Percentiles rank a stretch among this genome's conserved stretches.
Evolutionary conservation across 2,113 vertebrate genomes (phyloP).

Genomic region (Cavia aperea): DNA sequence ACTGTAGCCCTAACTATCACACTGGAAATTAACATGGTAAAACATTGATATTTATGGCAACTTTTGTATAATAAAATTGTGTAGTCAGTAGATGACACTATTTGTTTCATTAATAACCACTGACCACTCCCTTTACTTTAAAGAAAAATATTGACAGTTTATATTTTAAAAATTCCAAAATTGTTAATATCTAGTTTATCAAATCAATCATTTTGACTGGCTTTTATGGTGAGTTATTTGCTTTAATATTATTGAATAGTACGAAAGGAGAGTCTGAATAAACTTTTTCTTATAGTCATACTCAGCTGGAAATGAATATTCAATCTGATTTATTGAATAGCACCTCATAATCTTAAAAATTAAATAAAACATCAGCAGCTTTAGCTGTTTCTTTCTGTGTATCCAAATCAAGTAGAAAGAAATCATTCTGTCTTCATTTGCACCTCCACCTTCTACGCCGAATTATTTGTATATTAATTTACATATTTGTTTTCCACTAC

Average conservation of each 20-base stretch:
- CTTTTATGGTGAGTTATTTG: background rate
- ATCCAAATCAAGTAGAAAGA: background rate
- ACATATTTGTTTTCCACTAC: background rate
- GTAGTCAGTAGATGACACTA: constrained; percentile 65
- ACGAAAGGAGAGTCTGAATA: background rate
- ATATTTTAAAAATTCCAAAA: constrained; percentile 24
- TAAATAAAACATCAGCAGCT: background rate
- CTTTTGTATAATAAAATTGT: background rate
- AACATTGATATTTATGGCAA: background rate
- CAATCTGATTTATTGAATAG: background rate
- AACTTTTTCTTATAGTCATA: background rate
- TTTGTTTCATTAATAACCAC: constrained; percentile 57
- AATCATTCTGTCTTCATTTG: background rate
- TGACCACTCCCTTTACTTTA: constrained; percentile 39
- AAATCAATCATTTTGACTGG: background rate
- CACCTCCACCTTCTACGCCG: background rate
- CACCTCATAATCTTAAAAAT: background rate
- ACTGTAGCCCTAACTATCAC: background rate
- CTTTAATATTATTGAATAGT: background rate
- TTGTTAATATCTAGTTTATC: background rate
- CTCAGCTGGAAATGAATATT: background rate
- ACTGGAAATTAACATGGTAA: background rate
- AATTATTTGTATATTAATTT: background rate
- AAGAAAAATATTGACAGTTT: background rate
- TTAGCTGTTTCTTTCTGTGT: background rate